A percentile compares a stretch with the other conserved stretches of the same genome.
These are phyloP conservation scores for Seriola rivoliana DNA, from an alignment of 2,113 vertebrate species.

Conservation along the genomic window DNA sequence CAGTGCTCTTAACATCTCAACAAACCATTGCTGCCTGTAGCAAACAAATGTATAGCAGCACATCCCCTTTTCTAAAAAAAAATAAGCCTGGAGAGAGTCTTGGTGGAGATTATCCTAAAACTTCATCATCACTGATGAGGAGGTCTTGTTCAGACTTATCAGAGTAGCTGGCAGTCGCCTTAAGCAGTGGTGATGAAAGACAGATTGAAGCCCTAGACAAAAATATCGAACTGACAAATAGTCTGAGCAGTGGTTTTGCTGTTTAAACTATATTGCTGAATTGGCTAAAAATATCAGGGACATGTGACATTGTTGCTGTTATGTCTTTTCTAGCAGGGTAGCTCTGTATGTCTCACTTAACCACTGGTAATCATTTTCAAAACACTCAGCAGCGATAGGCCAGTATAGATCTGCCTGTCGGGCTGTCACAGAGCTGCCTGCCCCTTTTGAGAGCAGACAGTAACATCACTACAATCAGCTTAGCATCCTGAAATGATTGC, in stretches of 20 bases:
- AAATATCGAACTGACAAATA: not conserved
- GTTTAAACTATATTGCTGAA: not conserved
- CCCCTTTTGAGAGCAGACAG: not conserved
- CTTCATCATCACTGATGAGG: not conserved
- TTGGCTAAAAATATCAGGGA: not conserved
- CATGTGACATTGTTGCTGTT: not conserved
- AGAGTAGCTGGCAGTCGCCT: not conserved
- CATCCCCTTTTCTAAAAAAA: not conserved
- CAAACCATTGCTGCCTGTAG: not conserved
- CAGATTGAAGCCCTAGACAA: not conserved
- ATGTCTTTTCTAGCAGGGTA: not conserved
- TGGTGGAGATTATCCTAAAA: not conserved
- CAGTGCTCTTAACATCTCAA: not conserved
- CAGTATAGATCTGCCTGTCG: not conserved
- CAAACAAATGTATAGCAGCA: not conserved
- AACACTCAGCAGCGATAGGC: constrained; percentile 18
- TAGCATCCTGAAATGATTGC: constrained; percentile 55
- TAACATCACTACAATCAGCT: constrained; percentile 49
- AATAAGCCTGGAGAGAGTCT: not conserved
- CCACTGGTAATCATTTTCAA: constrained; percentile 8
- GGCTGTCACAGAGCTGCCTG: constrained; percentile 19
- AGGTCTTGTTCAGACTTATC: not conserved
- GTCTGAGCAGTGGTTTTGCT: not conserved
- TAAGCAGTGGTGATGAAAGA: constrained; percentile 2
- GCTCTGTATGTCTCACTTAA: constrained; percentile 3